Evolutionary conservation across 2,113 vertebrate species (phyloP), one percentile per base, ranked within the genome.

Genomic region (Myodes glareolus): DNA sequence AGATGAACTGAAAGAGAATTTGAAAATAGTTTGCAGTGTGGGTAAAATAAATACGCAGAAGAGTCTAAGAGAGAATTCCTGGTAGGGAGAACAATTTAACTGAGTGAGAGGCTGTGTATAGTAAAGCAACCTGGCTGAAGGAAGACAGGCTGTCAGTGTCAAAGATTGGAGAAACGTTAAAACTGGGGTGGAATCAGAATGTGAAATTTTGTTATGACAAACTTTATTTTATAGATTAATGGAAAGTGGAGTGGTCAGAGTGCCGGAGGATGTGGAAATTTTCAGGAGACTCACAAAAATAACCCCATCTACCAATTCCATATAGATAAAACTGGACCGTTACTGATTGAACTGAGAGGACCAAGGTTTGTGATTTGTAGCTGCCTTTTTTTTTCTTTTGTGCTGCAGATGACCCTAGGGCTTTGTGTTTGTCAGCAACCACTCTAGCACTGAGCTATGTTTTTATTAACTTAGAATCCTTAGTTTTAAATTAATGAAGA

Each of bases 241-340:
- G 99, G 99, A 39, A 99, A 99, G 96, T 99, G 99, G 99, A 99
- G 99, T 96, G 99, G 99, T 21, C 96, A 97, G 67, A 99, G 98
- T 91, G 99, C 99, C 29, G 99, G 99, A 68, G 99, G 99, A 33
- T 99, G 99, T 98, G 99, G 99, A 61, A 99, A 99, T 97, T 99
- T 99, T 93, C 99, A 99, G 98, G 99, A 99, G 63, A 99, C 99
- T 4, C 99, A 99, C 98, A 99, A 99, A 98, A 99, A 99, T 96
- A 99, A 99, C 93, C 99, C 99, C 33, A 98, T 99, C 96, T 99
- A 99, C 94, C 99, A 99, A 97, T 98, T 99, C 91, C 99, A 99
- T 95, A 36, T 99, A 97, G 99, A 99, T 61, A 99, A 99, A 94
- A 86, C 99, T 0, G 99, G 99, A 7, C 99, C 99, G 0, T 95